phyloP scores from a whole-genome alignment of 2,113 vertebrate genomes.

The Malurus alboscapulatus region DNA sequence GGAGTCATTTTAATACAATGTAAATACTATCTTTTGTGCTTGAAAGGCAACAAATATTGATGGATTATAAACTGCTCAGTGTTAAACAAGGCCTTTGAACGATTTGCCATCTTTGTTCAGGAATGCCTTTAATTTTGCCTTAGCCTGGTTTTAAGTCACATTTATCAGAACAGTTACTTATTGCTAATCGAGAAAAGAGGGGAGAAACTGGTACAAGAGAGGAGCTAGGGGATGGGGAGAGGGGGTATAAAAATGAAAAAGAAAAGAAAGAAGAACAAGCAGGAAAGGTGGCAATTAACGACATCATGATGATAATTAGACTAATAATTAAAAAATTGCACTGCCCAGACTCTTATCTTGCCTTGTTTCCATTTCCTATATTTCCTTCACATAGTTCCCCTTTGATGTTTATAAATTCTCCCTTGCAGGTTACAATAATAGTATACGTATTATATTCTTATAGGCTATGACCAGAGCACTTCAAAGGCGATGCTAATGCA shows the following conservation, averaged over 20 bases:
- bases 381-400: slow-evolving; percentile 47
- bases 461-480: slow-evolving; percentile 64
- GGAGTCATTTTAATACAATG: slow-evolving; percentile 74
- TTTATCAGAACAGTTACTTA: slow-evolving; percentile 58
- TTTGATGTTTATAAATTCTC: slow-evolving; percentile 73
- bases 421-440: slow-evolving; percentile 71
- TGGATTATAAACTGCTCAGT: slow-evolving; percentile 68
- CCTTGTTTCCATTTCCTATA: slow-evolving; percentile 69
- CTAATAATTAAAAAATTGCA: slow-evolving; percentile 48
- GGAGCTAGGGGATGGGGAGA: background rate
- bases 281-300: slow-evolving; percentile 21
- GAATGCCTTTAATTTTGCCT: slow-evolving; percentile 69
- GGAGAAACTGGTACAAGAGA: background rate
- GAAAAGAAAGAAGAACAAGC: background rate
- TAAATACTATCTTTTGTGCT: slow-evolving; percentile 75
- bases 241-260: background rate
- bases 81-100: slow-evolving; percentile 68
- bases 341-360: slow-evolving; percentile 31
- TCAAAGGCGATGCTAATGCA: slow-evolving; percentile 74
- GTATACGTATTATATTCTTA: slow-evolving; percentile 65
- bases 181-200: background rate
- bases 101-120: slow-evolving; percentile 68
- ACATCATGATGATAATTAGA: slow-evolving; percentile 6
- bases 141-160: slow-evolving; percentile 49
- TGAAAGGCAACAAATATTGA: slow-evolving; percentile 72